Conservation (phyloP, 2,888 invertebrate genomes). For the Drosophila monieri region DNA sequence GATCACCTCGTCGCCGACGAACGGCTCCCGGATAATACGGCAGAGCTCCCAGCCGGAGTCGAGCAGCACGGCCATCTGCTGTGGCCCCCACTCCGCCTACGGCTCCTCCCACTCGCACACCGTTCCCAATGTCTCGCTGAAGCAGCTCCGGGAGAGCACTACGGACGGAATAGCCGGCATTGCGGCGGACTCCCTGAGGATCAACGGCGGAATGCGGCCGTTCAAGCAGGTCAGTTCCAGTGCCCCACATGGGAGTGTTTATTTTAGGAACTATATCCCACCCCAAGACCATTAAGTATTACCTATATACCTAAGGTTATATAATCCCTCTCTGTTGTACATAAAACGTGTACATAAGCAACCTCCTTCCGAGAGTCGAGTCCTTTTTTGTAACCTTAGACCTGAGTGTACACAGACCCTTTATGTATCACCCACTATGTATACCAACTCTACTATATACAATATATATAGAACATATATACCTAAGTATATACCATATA, state of each 20-base stretch:
- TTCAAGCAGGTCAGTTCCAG: conserved; percentile 93
- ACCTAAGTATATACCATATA: conserved; percentile 9
- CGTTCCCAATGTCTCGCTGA: conserved; percentile 92
- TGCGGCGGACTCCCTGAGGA: conserved; percentile 96
- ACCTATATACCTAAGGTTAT: no score
- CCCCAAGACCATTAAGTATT: no score
- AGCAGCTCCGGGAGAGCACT: conserved; percentile 91
- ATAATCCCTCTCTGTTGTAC: not conserved
- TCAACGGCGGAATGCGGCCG: conserved; percentile 98
- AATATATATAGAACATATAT: not conserved
- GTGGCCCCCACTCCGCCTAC: conserved; percentile 86
- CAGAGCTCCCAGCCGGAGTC: conserved; percentile 85
- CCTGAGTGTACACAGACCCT: conserved; percentile 5
- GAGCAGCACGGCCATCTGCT: conserved; percentile 84
- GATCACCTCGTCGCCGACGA: conserved; percentile 88
- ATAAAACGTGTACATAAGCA: conserved; percentile 17
- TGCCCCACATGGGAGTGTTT: not conserved
- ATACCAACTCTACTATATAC: not conserved
- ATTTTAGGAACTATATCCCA: not conserved
- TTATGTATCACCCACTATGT: conserved; percentile 13
- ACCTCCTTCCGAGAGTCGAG: not conserved
- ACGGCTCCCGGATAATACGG: conserved; percentile 91
- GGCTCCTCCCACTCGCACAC: conserved; percentile 86
- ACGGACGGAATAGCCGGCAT: conserved; percentile 96
- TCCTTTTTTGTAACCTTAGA: conserved; percentile 6